These are phyloP conservation scores for Aldrovandia affinis DNA, from an alignment of 2,797 vertebrate genomes.

Conservation along the genomic window DNA sequence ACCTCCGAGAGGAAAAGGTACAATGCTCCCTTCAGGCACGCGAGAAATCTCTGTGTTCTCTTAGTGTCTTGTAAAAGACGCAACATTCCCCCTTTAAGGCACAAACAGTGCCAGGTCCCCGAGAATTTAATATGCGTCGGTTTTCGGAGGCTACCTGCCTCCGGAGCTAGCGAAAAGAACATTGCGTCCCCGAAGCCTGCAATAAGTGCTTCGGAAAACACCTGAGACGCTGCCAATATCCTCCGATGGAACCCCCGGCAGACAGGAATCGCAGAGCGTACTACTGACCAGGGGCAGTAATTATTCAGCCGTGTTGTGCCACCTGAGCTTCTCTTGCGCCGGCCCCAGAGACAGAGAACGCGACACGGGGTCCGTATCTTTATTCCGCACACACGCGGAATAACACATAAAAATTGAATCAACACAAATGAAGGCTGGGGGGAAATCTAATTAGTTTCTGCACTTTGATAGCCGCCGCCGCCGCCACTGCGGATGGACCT, in stretches of 20 bases:
- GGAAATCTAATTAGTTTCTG: slow-evolving; percentile 73
- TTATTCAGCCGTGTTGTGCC: slow-evolving; percentile 39
- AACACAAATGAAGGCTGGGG: slow-evolving; percentile 62
- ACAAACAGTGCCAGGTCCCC: too few relatives aligned
- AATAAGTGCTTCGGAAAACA: not conserved
- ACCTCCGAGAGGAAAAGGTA: not conserved
- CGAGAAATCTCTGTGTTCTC: not conserved
- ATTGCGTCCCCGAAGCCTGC: too few relatives aligned
- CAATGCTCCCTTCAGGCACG: not conserved
- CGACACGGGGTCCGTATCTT: slow-evolving; percentile 45
- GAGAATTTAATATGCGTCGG: too few relatives aligned
- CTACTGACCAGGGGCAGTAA: slow-evolving; percentile 30
- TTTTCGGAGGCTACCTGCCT: too few relatives aligned
- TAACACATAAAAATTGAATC: slow-evolving; percentile 66
- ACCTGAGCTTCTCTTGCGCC: slow-evolving; percentile 50
- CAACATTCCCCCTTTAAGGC: too few relatives aligned
- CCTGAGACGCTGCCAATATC: not conserved
- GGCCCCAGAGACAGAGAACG: slow-evolving; percentile 58
- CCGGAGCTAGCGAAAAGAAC: too few relatives aligned
- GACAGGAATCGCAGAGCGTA: slow-evolving; percentile 31
- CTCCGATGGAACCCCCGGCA: not conserved
- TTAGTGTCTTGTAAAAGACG: too few relatives aligned
- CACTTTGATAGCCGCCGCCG: slow-evolving; percentile 72
- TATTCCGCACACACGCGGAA: slow-evolving; percentile 60
- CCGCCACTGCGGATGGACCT: slow-evolving; percentile 65